Percentiles rank a stretch among this genome's conserved stretches.
Evolutionary conservation across 1,140 invertebrate genomes (phyloP).

Genomic region (Ceratosolen solmsi): DNA sequence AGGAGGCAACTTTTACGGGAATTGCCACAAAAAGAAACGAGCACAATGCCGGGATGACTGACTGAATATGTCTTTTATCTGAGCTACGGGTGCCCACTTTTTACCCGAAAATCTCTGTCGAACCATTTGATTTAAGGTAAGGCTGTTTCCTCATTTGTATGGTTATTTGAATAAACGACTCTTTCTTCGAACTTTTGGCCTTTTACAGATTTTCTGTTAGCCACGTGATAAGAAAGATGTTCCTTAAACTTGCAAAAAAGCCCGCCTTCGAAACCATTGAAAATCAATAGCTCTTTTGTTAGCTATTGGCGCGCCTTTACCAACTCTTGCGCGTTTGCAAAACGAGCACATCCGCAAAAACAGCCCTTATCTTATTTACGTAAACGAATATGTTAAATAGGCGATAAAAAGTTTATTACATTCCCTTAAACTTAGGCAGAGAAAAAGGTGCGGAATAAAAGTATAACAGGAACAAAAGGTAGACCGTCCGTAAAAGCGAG

Average conservation of each 20-base stretch:
- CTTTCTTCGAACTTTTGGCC: no score
- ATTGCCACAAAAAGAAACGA: slow-evolving; percentile 1
- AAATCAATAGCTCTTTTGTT: not conserved
- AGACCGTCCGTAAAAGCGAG: not conserved
- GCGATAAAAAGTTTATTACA: not conserved
- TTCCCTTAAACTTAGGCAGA: not conserved
- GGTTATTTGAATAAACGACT: not conserved
- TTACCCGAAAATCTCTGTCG: not conserved
- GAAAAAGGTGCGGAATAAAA: not conserved
- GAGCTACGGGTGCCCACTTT: not conserved
- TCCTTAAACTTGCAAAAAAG: no score
- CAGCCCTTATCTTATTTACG: not conserved
- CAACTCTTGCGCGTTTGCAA: not conserved
- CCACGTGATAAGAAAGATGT: no score
- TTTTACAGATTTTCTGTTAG: no score
- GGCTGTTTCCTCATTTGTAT: no score
- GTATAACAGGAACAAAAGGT: slow-evolving; percentile 24
- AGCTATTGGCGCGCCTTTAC: no score
- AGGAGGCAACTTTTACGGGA: not conserved
- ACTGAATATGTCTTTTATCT: slow-evolving; percentile 4
- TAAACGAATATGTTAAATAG: not conserved
- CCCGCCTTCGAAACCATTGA: not conserved
- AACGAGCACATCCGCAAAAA: not conserved
- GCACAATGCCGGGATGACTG: not conserved
- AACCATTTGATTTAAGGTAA: not conserved